Base-by-base conservation (phyloP, 1,140 invertebrate species). In the Trinorchestia longiramus region DNA sequence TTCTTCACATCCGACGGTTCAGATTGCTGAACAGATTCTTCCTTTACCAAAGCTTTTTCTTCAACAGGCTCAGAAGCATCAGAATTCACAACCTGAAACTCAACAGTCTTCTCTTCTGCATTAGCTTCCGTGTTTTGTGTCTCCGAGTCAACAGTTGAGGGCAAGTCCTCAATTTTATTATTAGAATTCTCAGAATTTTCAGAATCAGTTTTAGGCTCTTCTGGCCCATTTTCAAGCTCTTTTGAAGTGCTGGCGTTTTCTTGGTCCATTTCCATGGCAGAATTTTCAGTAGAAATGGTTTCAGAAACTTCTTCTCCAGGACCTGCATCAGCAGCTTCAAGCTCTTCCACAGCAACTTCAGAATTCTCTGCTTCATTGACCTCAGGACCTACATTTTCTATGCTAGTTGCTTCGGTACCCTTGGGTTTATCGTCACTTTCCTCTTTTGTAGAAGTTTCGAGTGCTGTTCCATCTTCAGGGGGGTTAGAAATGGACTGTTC, bases 261-360 rank as follows among this genome's bases (percentile, higher is more conserved):
- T 94, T 94, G 87, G 41, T 95, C 47, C 40, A 95, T 87, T 77
- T 88, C 95, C 87, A 95, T 96, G 42, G 91, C 87, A 53, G 95
- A 95, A 43, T 42, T 36, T 43, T 88, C 90, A 43, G 91, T 42
- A 42, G 11, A 11, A 23, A 77, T 36, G 62, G 62, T 77, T 95
- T 91, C 95, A 23, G n/a, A n/a, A 87, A 53, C 41, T 44, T 88
- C 0, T 43, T 44, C 23, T 87, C 57, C 95, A 91, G 41, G 40
- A 57, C 43, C 95, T 62, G 11, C 62, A 77, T 1, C 8, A 77
- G 11, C 28, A 23, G 62, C 1, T 77, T 77, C 62, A 77, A 28
- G 62, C 62, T 77, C 62, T 53, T 8, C 47, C 28, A 3, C 8
- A 3, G 28, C 62, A 77, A 77, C 62, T 77, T 19, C 62, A 77